Evolutionary conservation across 2,797 vertebrate species (phyloP).

Genomic region (Clarias platycephalus): DNA sequence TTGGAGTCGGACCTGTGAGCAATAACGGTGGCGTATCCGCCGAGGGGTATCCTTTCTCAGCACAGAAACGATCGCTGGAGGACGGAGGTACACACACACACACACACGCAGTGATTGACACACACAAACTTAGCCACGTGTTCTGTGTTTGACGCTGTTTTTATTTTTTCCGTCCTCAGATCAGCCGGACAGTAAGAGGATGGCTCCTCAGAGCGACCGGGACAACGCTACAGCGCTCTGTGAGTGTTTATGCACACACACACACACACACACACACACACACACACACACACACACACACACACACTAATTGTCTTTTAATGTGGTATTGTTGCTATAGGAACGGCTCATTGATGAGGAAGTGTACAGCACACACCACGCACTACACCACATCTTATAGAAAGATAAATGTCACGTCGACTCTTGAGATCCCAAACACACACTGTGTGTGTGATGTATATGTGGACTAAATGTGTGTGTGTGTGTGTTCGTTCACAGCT

Average conservation of each 20-base stretch:
- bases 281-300: neutral
- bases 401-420: neutral
- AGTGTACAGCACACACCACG: neutral
- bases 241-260: conserved; percentile 50
- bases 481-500: conserved; percentile 66
- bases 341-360: neutral
- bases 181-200: conserved; percentile 91
- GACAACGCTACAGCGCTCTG: conserved; percentile 70
- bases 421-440: no score
- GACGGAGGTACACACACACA: conserved; percentile 69
- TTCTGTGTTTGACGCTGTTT: neutral
- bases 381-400: neutral
- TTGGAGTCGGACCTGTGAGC: conserved; percentile 69
- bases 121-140: neutral
- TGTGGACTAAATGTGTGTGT: conserved; percentile 17
- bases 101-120: neutral
- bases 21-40: conserved; percentile 77
- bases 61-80: conserved; percentile 85
- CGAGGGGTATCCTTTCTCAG: conserved; percentile 79
- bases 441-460: conserved; percentile 15
- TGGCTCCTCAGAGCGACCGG: conserved; percentile 86
- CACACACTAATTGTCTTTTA: neutral
- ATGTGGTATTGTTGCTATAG: neutral
- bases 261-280: conserved; percentile 12
- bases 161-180: conserved; percentile 66